A percentile compares a stretch with the other conserved stretches of the same genome.
Evolutionary conservation across 2,888 invertebrate species (phyloP).

Genomic region (Drosophila dives): DNA sequence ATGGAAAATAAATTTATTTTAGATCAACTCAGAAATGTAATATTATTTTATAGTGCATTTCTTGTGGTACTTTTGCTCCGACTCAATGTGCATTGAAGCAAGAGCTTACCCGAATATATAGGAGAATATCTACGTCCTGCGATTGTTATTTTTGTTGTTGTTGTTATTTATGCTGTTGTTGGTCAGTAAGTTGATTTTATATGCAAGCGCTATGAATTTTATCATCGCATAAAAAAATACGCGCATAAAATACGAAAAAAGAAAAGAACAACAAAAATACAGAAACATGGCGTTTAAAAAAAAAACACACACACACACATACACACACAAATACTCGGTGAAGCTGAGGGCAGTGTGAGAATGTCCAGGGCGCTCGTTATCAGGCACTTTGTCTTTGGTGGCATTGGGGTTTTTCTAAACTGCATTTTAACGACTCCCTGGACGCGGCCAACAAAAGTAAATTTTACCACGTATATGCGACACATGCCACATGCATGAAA

Average conservation of each 20-base stretch:
- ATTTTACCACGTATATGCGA: constrained; percentile 26
- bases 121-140: neutral
- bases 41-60: neutral
- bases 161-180: constrained; percentile 19
- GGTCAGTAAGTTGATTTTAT: constrained; percentile 62
- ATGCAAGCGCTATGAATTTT: constrained; percentile 65
- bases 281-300: constrained; percentile 15
- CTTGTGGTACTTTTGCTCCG: neutral
- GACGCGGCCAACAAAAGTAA: constrained; percentile 47
- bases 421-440: constrained; percentile 77
- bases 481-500: constrained; percentile 16
- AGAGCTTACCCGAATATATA: constrained; percentile 22
- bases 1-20: neutral
- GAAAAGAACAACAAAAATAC: constrained; percentile 16
- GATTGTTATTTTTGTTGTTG: constrained; percentile 26
- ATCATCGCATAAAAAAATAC: constrained; percentile 65
- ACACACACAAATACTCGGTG: neutral
- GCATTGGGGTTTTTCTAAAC: constrained; percentile 62
- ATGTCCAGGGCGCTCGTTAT: constrained; percentile 59
- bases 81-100: constrained; percentile 42
- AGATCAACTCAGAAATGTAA: neutral
- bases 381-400: constrained; percentile 64
- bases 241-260: constrained; percentile 19
- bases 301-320: neutral
- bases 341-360: constrained; percentile 28